phyloP scores from a whole-genome alignment of 2,113 vertebrate genomes.

The Oncorhynchus masou region DNA sequence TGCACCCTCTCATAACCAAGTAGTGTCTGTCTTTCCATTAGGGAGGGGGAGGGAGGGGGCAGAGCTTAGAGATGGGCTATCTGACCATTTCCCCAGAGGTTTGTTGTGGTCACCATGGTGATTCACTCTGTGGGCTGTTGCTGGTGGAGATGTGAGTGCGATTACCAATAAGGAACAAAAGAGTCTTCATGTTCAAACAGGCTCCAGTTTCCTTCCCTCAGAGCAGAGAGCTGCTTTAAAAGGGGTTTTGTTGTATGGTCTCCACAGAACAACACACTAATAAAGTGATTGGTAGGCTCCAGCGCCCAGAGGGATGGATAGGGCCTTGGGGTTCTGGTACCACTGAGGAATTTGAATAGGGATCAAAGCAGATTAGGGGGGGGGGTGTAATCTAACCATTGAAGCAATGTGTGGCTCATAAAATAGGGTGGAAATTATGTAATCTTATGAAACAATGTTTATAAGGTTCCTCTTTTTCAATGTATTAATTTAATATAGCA shows the following conservation, averaged over 20 bases:
- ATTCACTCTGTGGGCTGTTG: conserved; percentile 4
- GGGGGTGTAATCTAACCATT: neutral
- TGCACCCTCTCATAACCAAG: too few species aligned
- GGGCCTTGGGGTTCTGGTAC: conserved; percentile 43
- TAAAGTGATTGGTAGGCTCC: neutral
- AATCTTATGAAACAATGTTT: conserved; percentile 31
- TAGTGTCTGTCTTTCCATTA: too few species aligned
- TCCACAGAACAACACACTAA: neutral
- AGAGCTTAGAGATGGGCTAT: neutral
- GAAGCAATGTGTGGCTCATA: conserved; percentile 42
- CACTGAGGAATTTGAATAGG: conserved; percentile 50
- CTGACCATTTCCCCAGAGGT: neutral
- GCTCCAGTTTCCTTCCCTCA: conserved; percentile 7
- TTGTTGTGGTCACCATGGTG: neutral
- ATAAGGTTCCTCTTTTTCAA: conserved; percentile 24
- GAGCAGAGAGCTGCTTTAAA: neutral
- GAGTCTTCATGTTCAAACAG: conserved; percentile 45
- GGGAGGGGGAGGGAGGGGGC: too few species aligned
- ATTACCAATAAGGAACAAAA: conserved; percentile 73
- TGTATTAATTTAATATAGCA: neutral
- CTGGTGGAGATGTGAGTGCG: conserved; percentile 64
- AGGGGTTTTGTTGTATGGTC: neutral
- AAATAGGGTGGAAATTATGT: conserved; percentile 34
- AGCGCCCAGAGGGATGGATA: conserved; percentile 29
- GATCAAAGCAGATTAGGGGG: too few species aligned